A percentile compares a stretch with the other conserved stretches of the same genome.
These are phyloP conservation scores for Neomorphus geoffroyi DNA, from an alignment of 2,797 vertebrate species.

Conservation along the genomic window DNA sequence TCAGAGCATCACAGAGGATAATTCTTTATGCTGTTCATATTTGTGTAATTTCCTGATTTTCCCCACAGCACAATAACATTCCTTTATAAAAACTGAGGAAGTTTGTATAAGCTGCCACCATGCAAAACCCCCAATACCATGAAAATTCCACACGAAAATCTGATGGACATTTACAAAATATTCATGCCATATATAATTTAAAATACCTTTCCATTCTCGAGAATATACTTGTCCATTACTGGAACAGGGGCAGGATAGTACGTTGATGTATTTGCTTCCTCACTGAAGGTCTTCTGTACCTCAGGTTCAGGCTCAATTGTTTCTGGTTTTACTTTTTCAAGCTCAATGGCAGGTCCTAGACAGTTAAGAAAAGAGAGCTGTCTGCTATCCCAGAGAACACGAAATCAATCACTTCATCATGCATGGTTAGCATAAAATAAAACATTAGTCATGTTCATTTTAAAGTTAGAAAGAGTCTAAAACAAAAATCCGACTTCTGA, in stretches of 20 bases:
- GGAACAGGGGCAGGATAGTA: constrained; percentile 81
- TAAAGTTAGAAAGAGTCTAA: constrained; percentile 12
- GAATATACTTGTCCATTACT: constrained; percentile 86
- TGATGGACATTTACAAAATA: constrained; percentile 23
- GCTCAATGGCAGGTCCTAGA: constrained; percentile 83
- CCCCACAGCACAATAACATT: background rate
- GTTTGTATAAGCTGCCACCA: background rate
- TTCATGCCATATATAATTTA: constrained; percentile 60
- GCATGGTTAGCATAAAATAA: constrained; percentile 42
- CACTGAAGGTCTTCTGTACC: constrained; percentile 80
- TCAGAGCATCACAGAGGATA: background rate
- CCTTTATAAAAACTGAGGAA: background rate
- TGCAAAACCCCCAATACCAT: background rate
- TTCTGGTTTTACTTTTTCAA: constrained; percentile 83
- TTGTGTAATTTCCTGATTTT: background rate
- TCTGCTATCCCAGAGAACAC: constrained; percentile 76
- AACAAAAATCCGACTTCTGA: constrained; percentile 9
- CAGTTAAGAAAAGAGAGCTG: constrained; percentile 80
- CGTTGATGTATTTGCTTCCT: constrained; percentile 84
- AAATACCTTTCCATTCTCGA: constrained; percentile 86
- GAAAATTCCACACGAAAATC: constrained; percentile 15
- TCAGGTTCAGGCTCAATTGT: constrained; percentile 81
- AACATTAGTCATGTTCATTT: constrained; percentile 1
- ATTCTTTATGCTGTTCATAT: background rate
- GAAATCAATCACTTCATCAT: constrained; percentile 68